phyloP scores from a whole-genome alignment of 1,140 invertebrate species.

The Patella vulgata region DNA sequence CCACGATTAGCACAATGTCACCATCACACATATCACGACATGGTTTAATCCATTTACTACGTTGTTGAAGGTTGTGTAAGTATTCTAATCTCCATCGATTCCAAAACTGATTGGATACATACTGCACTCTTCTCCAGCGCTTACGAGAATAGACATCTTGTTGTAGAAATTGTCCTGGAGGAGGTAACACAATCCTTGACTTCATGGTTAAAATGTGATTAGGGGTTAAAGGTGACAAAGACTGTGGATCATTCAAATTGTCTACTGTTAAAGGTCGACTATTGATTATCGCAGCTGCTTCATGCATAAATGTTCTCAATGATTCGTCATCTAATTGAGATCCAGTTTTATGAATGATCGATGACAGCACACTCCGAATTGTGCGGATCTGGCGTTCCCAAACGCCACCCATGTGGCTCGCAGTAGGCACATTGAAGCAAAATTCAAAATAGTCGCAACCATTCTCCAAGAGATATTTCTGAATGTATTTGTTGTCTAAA shows the following conservation, averaged over 20 bases:
- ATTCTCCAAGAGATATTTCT: neutral
- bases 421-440: slow-evolving; percentile 20
- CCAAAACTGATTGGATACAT: slow-evolving; percentile 34
- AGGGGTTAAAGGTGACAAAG: slow-evolving; percentile 28
- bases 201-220: slow-evolving; percentile 37
- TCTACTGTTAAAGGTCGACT: slow-evolving; percentile 30
- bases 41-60: slow-evolving; percentile 39
- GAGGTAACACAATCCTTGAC: slow-evolving; percentile 18
- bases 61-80: slow-evolving; percentile 6
- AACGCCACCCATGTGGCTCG: slow-evolving; percentile 34
- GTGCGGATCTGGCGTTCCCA: slow-evolving; percentile 40
- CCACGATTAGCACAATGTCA: too few species aligned
- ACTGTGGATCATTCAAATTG: slow-evolving; percentile 20
- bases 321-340: slow-evolving; percentile 34
- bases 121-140: slow-evolving; percentile 38
- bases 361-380: slow-evolving; percentile 27
- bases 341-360: too few species aligned
- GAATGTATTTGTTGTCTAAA: slow-evolving; percentile 1
- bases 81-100: slow-evolving; percentile 33
- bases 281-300: too few species aligned
- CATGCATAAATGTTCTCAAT: too few species aligned
- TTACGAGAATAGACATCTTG: slow-evolving; percentile 31
- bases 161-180: slow-evolving; percentile 24
- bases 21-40: too few species aligned
- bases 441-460: slow-evolving; percentile 29